Base-by-base conservation (phyloP, 37 sponge, comb jelly and placozoan genomes). In the Agelas oroides region DNA sequence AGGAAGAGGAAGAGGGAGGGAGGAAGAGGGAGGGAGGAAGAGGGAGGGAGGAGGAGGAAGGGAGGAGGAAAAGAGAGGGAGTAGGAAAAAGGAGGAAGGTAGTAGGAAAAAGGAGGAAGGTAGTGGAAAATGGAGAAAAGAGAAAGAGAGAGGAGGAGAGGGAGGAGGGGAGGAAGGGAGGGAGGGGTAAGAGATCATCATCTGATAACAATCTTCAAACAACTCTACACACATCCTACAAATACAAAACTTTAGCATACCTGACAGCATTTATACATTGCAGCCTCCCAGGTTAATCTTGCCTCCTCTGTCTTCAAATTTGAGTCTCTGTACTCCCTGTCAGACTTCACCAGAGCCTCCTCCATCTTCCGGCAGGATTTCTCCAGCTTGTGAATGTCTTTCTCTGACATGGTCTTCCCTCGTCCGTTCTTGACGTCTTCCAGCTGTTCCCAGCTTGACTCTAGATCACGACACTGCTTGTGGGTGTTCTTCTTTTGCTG, bases 221-320 rank as follows among this genome's bases (percentile, higher is more conserved):
- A n/a, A n/a, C n/a, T n/a, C n/a, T n/a, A n/a, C n/a, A n/a, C n/a
- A n/a, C n/a, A n/a, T n/a, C n/a, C n/a, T n/a, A n/a, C n/a, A n/a
- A n/a, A n/a, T n/a, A n/a, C n/a, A n/a, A n/a, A n/a, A n/a, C n/a
- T n/a, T 73, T 27, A 32, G 65, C 77, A 63, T 30, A 92, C 89
- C 76, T 62, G 60, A 64, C 95, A 94, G 78, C 89, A 95, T 13
- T 64, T 52, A 41, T 95, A 92, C 91, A 92, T 89, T 34, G 90
- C 76, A 0, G 90, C 54, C 72, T 95, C 96, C 96, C 96, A 95
- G 30, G 19, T 24, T 32, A 85, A 81, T 28, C 96, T 55, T 6
- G 93, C 65, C 40, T 92, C 91, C 54, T 95, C 96, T 28, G 91
- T 78, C 73, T 81, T 91, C 14, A 87, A 38, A 62, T 90, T 90